phyloP scores from a whole-genome alignment of 1,140 invertebrate species.

The Papilio machaon region DNA sequence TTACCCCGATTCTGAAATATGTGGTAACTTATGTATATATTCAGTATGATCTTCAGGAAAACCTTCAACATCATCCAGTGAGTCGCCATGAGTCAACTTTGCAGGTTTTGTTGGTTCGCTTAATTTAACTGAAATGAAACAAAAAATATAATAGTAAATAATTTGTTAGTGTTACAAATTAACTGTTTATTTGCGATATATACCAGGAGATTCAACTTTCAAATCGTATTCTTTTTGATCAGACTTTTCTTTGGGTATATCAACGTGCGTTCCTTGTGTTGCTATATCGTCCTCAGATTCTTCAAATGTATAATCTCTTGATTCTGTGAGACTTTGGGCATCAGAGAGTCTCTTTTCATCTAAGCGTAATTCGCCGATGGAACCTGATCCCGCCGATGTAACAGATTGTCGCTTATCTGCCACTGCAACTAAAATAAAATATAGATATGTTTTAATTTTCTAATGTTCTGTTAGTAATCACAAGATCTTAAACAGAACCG shows the following conservation, averaged over 20 bases:
- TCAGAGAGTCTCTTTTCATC: slow-evolving; percentile 78
- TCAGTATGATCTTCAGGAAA: slow-evolving; percentile 79
- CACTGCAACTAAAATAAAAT: slow-evolving; percentile 48
- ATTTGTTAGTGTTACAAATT: not conserved
- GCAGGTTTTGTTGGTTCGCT: slow-evolving; percentile 58
- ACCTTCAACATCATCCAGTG: slow-evolving; percentile 80
- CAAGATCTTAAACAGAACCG: not conserved
- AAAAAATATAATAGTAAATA: not conserved
- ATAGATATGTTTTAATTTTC: not conserved
- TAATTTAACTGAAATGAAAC: slow-evolving; percentile 54
- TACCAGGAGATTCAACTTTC: slow-evolving; percentile 57
- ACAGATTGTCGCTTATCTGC: slow-evolving; percentile 73
- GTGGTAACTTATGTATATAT: slow-evolving; percentile 76
- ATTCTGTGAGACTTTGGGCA: slow-evolving; percentile 79
- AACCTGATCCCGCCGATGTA: slow-evolving; percentile 73
- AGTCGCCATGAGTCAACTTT: slow-evolving; percentile 76
- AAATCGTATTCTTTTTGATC: slow-evolving; percentile 60
- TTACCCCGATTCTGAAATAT: slow-evolving; percentile 78
- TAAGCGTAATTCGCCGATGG: slow-evolving; percentile 68
- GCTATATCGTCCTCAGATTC: slow-evolving; percentile 81
- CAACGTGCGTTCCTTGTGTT: slow-evolving; percentile 71
- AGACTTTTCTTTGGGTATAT: slow-evolving; percentile 61
- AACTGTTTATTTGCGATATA: slow-evolving; percentile 2
- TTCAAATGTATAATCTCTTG: slow-evolving; percentile 80
- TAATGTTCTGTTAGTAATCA: not conserved